Conservation (phyloP, 2,888 invertebrate species). For the Agrotis exclamationis region DNA sequence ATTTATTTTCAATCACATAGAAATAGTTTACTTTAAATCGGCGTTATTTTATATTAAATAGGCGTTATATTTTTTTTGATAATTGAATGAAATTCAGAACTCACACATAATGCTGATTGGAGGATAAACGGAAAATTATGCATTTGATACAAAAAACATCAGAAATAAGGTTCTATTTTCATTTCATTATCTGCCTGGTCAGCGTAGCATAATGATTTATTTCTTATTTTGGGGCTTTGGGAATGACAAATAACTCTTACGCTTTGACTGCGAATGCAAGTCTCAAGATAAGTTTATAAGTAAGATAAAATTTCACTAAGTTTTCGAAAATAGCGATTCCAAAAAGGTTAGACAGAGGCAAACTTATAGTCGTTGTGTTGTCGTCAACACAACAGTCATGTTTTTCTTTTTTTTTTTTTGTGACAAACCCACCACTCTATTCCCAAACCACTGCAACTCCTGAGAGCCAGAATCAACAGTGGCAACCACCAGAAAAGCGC, state of each 20-base stretch:
- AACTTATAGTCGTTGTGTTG: no score
- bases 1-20: conserved; percentile 50
- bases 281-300: not conserved
- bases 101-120: conserved; percentile 21
- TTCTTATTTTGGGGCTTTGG: conserved; percentile 27
- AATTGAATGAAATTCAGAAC: conserved; percentile 34
- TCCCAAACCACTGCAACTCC: no score
- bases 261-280: conserved; percentile 20
- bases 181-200: not conserved
- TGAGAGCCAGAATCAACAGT: no score
- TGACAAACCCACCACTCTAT: no score
- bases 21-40: conserved; percentile 32
- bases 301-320: not conserved
- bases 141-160: no score
- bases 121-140: conserved; percentile 20
- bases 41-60: no score
- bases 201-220: not conserved
- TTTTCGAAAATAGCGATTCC: not conserved
- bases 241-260: conserved; percentile 16
- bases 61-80: conserved; percentile 24
- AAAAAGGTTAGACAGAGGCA: no score
- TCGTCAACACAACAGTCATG: no score
- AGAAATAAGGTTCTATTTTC: not conserved
- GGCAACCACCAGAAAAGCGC: no score
- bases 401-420: no score